Conservation (phyloP, 1,140 invertebrate species). For the Acromyrmex charruanus region DNA sequence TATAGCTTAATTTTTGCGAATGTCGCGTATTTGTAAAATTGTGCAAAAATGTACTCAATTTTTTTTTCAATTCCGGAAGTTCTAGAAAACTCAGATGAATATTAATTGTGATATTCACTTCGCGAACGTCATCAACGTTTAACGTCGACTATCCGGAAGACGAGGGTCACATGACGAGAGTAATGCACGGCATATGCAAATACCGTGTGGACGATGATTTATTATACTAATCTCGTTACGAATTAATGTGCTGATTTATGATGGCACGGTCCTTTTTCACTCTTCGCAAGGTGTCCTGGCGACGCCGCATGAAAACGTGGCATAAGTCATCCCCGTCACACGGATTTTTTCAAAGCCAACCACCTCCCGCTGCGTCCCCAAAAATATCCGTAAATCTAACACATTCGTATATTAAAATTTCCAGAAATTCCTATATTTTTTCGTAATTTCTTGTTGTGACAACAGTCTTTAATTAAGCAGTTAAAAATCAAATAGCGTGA, state of each 20-base stretch:
- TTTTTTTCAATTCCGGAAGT: background rate
- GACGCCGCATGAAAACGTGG: slow-evolving; percentile 50
- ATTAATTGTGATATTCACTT: slow-evolving; percentile 66
- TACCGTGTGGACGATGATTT: slow-evolving; percentile 62
- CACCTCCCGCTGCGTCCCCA: background rate
- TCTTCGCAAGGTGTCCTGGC: slow-evolving; percentile 43
- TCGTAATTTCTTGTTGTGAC: background rate
- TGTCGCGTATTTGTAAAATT: background rate
- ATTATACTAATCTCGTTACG: slow-evolving; percentile 70
- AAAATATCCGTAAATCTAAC: slow-evolving; percentile 53
- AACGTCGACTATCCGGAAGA: slow-evolving; percentile 56
- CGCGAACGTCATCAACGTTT: slow-evolving; percentile 58
- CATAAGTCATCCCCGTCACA: slow-evolving; percentile 55
- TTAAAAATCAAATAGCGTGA: slow-evolving; percentile 2
- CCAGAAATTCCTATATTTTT: slow-evolving; percentile 53
- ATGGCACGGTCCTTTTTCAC: slow-evolving; percentile 52
- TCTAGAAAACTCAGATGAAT: slow-evolving; percentile 34
- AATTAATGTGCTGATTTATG: slow-evolving; percentile 71
- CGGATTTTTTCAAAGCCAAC: slow-evolving; percentile 50
- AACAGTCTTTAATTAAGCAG: background rate
- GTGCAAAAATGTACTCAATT: background rate
- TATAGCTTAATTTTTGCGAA: slow-evolving; percentile 14
- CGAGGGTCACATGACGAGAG: slow-evolving; percentile 54
- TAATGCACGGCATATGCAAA: slow-evolving; percentile 39
- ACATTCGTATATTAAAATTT: slow-evolving; percentile 45